These are phyloP conservation scores for Trichonephila clavipes DNA, from an alignment of 1,140 invertebrate genomes.

Conservation along the genomic window DNA sequence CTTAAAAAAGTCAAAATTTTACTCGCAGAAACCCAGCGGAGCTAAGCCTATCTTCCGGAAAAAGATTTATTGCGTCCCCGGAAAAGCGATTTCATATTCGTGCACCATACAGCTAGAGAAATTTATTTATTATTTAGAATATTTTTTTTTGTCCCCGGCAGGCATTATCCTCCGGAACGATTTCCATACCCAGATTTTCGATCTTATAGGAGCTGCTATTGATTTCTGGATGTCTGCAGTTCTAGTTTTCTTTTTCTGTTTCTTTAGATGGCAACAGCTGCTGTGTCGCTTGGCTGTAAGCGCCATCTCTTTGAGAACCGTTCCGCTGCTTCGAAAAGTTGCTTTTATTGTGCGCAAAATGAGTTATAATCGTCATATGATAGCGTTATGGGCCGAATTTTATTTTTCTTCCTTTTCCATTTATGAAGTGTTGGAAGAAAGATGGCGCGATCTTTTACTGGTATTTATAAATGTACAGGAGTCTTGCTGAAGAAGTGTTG, in stretches of 20 bases:
- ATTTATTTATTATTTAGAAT: conserved; percentile 67
- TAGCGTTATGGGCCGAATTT: conserved; percentile 14
- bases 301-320: conserved; percentile 35
- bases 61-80: conserved; percentile 50
- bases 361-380: conserved; percentile 62
- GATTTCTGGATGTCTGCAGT: conserved; percentile 64
- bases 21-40: background rate
- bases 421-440: conserved; percentile 22
- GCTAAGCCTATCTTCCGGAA: conserved; percentile 14
- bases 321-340: background rate
- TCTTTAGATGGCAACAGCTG: conserved; percentile 63
- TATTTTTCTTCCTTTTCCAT: conserved; percentile 26
- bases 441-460: background rate
- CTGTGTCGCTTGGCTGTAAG: conserved; percentile 45
- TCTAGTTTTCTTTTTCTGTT: conserved; percentile 62
- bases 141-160: conserved; percentile 12
- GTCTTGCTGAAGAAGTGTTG: background rate
- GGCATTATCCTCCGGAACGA: conserved; percentile 63
- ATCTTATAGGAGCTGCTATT: conserved; percentile 53
- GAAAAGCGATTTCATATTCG: conserved; percentile 64
- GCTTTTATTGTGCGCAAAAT: conserved; percentile 61
- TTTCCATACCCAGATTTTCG: conserved; percentile 62
- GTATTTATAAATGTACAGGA: background rate
- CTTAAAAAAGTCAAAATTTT: background rate
- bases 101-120: conserved; percentile 14